A percentile compares a stretch with the other conserved stretches of the same genome.
Conservation (phyloP, 1,140 invertebrate species). For the Ephestia elutella region DNA sequence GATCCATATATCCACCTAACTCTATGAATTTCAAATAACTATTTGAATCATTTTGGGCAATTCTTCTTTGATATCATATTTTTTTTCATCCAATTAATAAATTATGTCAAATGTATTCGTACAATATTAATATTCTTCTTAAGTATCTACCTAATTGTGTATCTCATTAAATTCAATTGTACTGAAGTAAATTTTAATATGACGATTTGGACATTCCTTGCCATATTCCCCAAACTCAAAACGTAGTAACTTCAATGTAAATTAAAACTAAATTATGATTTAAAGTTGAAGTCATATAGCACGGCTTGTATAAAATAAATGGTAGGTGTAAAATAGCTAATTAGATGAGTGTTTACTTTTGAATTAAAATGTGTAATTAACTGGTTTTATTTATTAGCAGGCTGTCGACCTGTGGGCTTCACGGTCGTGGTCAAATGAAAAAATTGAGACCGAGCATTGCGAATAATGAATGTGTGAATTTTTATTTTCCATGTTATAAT, state of each 20-base stretch:
- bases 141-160: too few species aligned
- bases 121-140: too few species aligned
- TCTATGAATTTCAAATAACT: too few species aligned
- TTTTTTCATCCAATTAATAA: too few species aligned
- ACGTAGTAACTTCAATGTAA: not conserved
- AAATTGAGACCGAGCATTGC: not conserved
- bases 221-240: not conserved
- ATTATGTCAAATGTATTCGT: too few species aligned
- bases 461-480: not conserved
- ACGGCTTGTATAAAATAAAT: slow-evolving; percentile 1
- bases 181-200: too few species aligned
- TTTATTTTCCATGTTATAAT: too few species aligned
- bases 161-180: too few species aligned
- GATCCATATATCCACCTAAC: too few species aligned
- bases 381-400: slow-evolving; percentile 5
- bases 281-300: not conserved
- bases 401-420: slow-evolving; percentile 7
- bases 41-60: too few species aligned
- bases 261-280: not conserved
- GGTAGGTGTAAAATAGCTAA: slow-evolving; percentile 8
- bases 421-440: not conserved
- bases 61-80: too few species aligned
- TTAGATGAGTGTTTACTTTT: not conserved
- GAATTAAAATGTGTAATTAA: slow-evolving; percentile 6
- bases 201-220: too few species aligned